phyloP scores from a whole-genome alignment of 2,797 vertebrate genomes.

The Syngnathus rostellatus region DNA sequence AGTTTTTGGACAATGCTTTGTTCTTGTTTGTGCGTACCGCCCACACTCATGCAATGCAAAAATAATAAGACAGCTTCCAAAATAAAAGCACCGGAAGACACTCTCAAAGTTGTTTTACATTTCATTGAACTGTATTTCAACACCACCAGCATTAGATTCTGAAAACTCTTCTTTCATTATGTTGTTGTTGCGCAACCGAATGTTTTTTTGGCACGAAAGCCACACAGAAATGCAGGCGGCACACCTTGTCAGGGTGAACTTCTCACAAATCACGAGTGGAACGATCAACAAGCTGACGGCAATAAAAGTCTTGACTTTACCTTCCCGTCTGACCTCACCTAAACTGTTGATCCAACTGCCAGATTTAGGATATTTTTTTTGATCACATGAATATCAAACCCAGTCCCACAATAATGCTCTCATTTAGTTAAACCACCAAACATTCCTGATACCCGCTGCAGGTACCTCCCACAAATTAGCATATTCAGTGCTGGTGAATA shows the following conservation, averaged over 20 bases:
- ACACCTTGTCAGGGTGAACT: background rate
- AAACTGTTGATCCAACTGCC: background rate
- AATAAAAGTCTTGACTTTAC: slow-evolving; percentile 88
- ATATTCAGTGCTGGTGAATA: background rate
- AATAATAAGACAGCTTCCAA: no score
- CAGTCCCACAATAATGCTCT: no score
- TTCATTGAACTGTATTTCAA: no score
- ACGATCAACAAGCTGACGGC: slow-evolving; percentile 93
- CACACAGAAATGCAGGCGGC: background rate
- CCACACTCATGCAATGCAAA: no score
- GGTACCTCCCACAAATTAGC: slow-evolving; percentile 10
- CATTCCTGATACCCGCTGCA: background rate
- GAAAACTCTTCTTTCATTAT: no score
- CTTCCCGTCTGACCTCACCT: slow-evolving; percentile 87
- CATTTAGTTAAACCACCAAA: background rate
- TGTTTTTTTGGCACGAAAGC: background rate
- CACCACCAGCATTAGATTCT: no score
- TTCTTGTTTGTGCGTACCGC: no score
- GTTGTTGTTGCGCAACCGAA: background rate
- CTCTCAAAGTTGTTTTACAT: no score
- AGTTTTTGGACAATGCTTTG: no score
- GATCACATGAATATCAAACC: no score
- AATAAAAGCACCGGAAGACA: no score
- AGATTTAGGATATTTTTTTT: background rate
- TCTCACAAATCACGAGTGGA: slow-evolving; percentile 77